Evolutionary conservation across 2,797 vertebrate genomes (phyloP).

Genomic region (Notolepis coatsorum): DNA sequence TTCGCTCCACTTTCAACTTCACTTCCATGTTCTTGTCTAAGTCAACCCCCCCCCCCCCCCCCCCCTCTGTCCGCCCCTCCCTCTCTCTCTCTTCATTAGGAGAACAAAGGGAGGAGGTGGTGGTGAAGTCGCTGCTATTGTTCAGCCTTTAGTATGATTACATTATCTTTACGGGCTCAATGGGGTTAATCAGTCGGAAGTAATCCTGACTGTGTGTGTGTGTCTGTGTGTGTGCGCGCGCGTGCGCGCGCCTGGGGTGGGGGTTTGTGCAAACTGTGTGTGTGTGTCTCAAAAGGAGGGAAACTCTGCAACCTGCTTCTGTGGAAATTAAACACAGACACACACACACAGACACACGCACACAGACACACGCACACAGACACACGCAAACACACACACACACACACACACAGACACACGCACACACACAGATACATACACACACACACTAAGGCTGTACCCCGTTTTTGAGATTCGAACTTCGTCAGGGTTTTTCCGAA

Average conservation of each 20-base stretch:
- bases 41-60: conserved; percentile 21
- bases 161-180: conserved; percentile 82
- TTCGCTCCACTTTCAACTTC: too few relatives aligned
- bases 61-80: conserved; percentile 2
- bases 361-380: conserved; percentile 1
- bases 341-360: conserved; percentile 1
- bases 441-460: too few relatives aligned
- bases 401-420: too few relatives aligned
- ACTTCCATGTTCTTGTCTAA: conserved; percentile 40
- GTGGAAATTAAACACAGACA: neutral
- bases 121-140: conserved; percentile 73
- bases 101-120: conserved; percentile 70
- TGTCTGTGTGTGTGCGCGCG: conserved; percentile 31
- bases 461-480: too few relatives aligned
- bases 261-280: neutral
- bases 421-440: too few relatives aligned
- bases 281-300: neutral
- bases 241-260: neutral
- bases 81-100: conserved; percentile 69
- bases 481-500: too few relatives aligned
- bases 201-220: conserved; percentile 74
- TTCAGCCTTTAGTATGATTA: conserved; percentile 82
- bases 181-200: conserved; percentile 80
- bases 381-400: conserved; percentile 27
- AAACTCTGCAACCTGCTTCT: neutral